phyloP scores from a whole-genome alignment of 2,113 vertebrate species.

The Hyperopisus bebe region DNA sequence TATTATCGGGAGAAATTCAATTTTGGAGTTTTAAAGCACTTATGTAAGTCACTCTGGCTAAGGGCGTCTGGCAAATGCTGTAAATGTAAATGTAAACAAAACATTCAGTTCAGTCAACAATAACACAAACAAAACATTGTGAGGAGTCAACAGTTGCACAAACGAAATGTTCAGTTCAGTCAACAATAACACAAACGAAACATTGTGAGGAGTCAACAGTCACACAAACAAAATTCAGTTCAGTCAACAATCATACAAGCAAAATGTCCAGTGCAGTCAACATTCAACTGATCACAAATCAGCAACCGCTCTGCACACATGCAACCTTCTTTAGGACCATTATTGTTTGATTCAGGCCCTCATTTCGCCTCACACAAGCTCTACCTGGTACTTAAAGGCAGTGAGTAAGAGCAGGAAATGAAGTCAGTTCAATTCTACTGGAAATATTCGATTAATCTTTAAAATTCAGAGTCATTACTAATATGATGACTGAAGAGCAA shows the following conservation, averaged over 20 bases:
- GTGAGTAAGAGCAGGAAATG: conserved; percentile 35
- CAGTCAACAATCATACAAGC: neutral
- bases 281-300: neutral
- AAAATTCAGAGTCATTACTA: neutral
- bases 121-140: neutral
- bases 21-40: no score
- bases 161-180: neutral
- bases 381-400: conserved; percentile 40
- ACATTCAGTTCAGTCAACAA: neutral
- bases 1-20: no score
- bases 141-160: neutral
- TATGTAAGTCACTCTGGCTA: no score
- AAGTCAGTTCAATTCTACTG: conserved; percentile 51
- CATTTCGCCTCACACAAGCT: conserved; percentile 50
- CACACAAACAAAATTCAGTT: neutral
- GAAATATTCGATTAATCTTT: conserved; percentile 32
- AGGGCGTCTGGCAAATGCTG: no score
- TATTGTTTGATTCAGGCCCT: conserved; percentile 59
- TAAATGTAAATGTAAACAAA: no score
- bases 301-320: conserved; percentile 53
- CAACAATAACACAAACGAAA: neutral
- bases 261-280: neutral
- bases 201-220: no score
- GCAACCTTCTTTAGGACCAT: conserved; percentile 43
- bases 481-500: conserved; percentile 8